Percentiles rank a stretch among this genome's conserved stretches.
Evolutionary conservation across 2,797 vertebrate species (phyloP).

Genomic region (Phrynocephalus vlangalii): DNA sequence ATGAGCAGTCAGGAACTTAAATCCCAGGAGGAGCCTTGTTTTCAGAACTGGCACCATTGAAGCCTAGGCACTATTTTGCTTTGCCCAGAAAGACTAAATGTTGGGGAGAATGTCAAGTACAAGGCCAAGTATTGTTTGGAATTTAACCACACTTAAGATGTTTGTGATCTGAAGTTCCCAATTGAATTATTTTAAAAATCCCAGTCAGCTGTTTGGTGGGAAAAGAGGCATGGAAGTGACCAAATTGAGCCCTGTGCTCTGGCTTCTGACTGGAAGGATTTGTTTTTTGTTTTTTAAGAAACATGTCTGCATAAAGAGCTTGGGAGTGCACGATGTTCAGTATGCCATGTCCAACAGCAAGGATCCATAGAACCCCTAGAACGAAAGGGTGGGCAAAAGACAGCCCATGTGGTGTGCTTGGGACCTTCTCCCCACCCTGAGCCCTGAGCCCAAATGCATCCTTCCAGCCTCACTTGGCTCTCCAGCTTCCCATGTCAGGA

Average conservation of each 20-base stretch:
- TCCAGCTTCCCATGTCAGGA: too few relatives aligned
- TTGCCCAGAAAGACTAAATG: constrained; percentile 28
- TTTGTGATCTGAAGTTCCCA: too few relatives aligned
- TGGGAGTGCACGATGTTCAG: background rate
- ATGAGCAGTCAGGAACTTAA: constrained; percentile 60
- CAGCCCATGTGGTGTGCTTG: too few relatives aligned
- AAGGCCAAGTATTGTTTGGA: background rate
- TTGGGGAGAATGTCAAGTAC: background rate
- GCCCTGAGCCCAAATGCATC: too few relatives aligned
- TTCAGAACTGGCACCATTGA: background rate
- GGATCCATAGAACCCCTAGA: too few relatives aligned
- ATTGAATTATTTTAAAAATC: background rate
- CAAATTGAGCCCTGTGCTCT: too few relatives aligned
- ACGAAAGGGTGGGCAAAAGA: too few relatives aligned
- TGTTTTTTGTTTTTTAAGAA: background rate
- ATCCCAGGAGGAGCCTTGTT: constrained; percentile 35
- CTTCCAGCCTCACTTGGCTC: too few relatives aligned
- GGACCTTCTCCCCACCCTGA: too few relatives aligned
- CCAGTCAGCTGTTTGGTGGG: background rate
- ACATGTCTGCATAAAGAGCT: background rate
- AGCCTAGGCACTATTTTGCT: constrained; percentile 11
- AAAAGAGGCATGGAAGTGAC: too few relatives aligned
- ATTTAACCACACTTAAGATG: background rate
- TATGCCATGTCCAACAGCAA: background rate
- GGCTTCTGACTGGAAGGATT: background rate